A percentile compares a stretch with the other conserved stretches of the same genome.
Evolutionary conservation across 2,797 vertebrate genomes (phyloP).

Genomic region (Spea hammondii): DNA sequence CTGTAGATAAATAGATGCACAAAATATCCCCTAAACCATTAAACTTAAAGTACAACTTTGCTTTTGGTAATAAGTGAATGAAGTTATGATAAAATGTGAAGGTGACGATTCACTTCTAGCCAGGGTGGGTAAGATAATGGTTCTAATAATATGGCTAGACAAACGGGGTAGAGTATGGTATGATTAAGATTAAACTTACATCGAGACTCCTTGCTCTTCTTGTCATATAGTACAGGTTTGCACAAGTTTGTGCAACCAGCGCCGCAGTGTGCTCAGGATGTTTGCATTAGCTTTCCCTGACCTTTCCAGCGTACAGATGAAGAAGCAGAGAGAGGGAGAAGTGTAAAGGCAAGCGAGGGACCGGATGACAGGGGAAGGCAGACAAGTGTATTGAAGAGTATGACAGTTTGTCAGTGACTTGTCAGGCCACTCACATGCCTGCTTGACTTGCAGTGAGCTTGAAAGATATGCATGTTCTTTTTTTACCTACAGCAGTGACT

Average conservation of each 20-base stretch:
- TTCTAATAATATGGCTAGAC: too few species aligned
- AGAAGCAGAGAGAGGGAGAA: conserved; percentile 11
- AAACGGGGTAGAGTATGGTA: too few species aligned
- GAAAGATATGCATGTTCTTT: conserved; percentile 38
- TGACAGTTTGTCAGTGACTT: conserved; percentile 42
- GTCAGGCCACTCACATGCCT: conserved; percentile 34
- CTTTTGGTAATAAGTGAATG: too few species aligned
- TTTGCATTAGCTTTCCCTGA: conserved; percentile 33
- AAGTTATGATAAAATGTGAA: too few species aligned
- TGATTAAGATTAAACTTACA: background rate
- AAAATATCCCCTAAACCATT: too few species aligned
- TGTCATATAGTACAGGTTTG: conserved; percentile 10
- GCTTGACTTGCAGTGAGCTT: conserved; percentile 36
- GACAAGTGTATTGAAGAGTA: background rate
- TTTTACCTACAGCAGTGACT: conserved; percentile 46
- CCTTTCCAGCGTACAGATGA: conserved; percentile 16
- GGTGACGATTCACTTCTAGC: too few species aligned
- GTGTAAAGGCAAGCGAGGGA: background rate
- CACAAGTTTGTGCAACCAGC: conserved; percentile 12
- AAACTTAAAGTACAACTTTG: too few species aligned
- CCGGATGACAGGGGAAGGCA: conserved; percentile 2
- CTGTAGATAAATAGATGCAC: too few species aligned
- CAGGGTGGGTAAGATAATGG: too few species aligned
- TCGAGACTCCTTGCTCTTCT: background rate
- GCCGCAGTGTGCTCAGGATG: conserved; percentile 30